Percentiles rank a stretch among this genome's conserved stretches.
Conservation (phyloP, 1,140 invertebrate genomes). For the Spodoptera litura region DNA sequence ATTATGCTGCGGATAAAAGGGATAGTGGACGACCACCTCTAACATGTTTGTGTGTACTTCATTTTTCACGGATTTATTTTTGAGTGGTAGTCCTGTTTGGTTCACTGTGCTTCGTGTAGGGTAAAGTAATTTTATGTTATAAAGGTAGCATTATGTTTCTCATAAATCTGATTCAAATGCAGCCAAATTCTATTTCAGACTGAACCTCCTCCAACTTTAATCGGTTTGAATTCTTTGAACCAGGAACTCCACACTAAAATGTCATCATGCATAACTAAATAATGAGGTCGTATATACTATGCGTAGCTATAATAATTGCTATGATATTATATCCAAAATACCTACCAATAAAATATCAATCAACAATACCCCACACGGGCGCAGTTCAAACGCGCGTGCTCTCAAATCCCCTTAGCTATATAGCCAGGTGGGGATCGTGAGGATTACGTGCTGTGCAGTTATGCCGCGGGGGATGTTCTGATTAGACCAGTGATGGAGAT, state of each 20-base stretch:
- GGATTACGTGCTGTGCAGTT: constrained; percentile 42
- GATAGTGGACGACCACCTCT: constrained; percentile 46
- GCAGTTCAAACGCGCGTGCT: constrained; percentile 3
- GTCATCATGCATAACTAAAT: too few species aligned
- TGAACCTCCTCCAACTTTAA: too few species aligned
- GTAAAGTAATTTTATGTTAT: too few species aligned
- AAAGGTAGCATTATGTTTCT: too few species aligned
- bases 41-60: constrained; percentile 39
- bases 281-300: too few species aligned
- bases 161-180: too few species aligned
- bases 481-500: constrained; percentile 36
- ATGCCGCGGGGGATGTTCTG: constrained; percentile 28
- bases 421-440: constrained; percentile 25
- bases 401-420: constrained; percentile 25
- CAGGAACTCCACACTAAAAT: too few species aligned
- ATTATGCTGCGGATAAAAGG: constrained; percentile 47
- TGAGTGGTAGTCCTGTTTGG: constrained; percentile 8
- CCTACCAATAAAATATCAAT: constrained; percentile 23
- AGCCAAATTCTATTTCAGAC: too few species aligned
- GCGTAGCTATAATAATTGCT: too few species aligned
- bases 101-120: neutral
- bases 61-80: constrained; percentile 32
- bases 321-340: neutral
- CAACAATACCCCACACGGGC: constrained; percentile 12
- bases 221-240: too few species aligned